Percentiles rank a stretch among this genome's conserved stretches.
Evolutionary conservation across 1,140 invertebrate genomes (phyloP).

Genomic region (Myzus persicae): DNA sequence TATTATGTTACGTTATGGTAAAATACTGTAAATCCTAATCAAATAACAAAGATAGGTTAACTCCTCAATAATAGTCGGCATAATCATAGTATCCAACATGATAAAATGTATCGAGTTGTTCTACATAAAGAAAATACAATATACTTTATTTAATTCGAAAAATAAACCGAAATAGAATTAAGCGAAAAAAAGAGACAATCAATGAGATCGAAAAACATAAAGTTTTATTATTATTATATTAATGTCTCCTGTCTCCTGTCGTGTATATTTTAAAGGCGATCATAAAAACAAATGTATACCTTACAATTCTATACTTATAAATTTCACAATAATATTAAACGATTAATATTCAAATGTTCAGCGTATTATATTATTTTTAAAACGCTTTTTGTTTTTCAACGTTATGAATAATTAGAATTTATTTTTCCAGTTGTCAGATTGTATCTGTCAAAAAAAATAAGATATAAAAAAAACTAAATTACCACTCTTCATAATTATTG

Average conservation of each 20-base stretch:
- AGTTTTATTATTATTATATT: neutral
- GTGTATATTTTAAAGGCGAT: neutral
- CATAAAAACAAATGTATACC: neutral
- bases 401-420: neutral
- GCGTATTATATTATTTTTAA: neutral
- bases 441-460: neutral
- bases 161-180: neutral
- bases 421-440: neutral
- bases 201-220: neutral
- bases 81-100: neutral
- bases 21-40: neutral
- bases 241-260: neutral
- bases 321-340: too few relatives aligned
- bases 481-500: neutral
- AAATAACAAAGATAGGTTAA: neutral
- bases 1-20: neutral
- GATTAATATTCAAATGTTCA: too few relatives aligned
- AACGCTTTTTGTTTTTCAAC: neutral
- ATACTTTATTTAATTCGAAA: neutral
- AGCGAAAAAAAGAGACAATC: neutral
- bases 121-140: neutral
- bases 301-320: neutral
- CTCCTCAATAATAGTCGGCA: neutral
- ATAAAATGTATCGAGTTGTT: neutral
- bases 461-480: neutral